phyloP scores from a whole-genome alignment of 2,113 vertebrate species.

The Trochalopteron elliotii region DNA sequence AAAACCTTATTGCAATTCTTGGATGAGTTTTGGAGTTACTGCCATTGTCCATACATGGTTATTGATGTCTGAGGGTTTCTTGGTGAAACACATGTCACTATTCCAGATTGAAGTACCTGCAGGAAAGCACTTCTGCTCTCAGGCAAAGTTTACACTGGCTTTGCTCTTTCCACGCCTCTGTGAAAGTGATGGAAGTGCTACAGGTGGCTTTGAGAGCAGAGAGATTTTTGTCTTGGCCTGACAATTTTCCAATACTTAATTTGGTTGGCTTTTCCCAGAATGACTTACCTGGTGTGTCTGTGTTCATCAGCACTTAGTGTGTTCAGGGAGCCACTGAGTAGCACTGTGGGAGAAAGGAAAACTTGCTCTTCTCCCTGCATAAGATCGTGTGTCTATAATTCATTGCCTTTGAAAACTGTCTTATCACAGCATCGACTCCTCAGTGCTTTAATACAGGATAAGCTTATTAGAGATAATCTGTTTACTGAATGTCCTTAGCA shows the following conservation, averaged over 20 bases:
- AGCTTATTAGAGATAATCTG: constrained; percentile 65
- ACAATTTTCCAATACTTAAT: background rate
- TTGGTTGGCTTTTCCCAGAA: background rate
- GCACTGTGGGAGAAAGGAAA: background rate
- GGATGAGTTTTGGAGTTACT: background rate
- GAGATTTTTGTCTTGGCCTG: background rate
- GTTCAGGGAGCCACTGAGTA: background rate
- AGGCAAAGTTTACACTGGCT: background rate
- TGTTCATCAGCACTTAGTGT: background rate
- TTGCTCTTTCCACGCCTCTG: background rate
- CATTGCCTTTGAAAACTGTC: constrained; percentile 59
- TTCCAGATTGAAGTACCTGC: background rate
- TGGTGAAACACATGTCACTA: background rate
- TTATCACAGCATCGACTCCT: constrained; percentile 65
- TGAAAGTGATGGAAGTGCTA: background rate
- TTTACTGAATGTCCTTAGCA: constrained; percentile 35
- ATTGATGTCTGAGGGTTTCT: background rate
- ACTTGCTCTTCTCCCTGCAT: background rate
- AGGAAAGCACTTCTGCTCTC: background rate
- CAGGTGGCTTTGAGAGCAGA: background rate
- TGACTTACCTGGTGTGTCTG: background rate
- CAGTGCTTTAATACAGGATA: constrained; percentile 61
- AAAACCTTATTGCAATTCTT: background rate
- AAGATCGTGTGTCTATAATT: constrained; percentile 37
- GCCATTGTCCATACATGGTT: background rate